phyloP scores from a whole-genome alignment of 2,113 vertebrate species.

The Pomatostomus ruficeps region DNA sequence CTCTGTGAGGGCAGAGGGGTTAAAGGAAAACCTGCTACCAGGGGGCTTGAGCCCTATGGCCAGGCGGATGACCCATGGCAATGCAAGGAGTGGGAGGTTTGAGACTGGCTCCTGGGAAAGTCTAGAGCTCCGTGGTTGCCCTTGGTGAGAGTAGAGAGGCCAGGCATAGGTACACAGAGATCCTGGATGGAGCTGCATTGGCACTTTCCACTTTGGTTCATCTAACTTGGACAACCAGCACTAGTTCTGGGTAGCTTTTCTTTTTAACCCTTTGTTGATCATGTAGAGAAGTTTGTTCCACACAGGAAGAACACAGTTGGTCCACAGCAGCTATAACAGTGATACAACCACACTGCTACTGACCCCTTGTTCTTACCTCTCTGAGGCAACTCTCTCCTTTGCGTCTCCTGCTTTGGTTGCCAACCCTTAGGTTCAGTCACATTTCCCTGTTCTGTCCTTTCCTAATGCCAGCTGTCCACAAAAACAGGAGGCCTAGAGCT shows the following conservation, averaged over 20 bases:
- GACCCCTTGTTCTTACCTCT: neutral
- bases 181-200: neutral
- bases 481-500: neutral
- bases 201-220: neutral
- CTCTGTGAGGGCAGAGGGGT: neutral
- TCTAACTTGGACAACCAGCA: neutral
- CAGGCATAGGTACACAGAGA: neutral
- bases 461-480: neutral
- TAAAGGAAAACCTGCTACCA: neutral
- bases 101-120: neutral
- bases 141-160: neutral
- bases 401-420: neutral
- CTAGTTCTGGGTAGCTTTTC: neutral
- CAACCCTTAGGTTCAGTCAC: neutral
- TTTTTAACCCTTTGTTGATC: neutral
- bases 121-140: neutral
- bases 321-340: neutral
- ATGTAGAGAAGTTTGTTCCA: neutral
- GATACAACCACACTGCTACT: neutral
- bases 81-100: neutral
- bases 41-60: neutral
- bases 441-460: neutral
- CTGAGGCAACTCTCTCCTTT: neutral
- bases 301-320: neutral
- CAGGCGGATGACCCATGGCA: rapidly evolving